These are phyloP conservation scores for Pseudachorutes palmiensis DNA, from an alignment of 1,140 invertebrate species.

Conservation along the genomic window DNA sequence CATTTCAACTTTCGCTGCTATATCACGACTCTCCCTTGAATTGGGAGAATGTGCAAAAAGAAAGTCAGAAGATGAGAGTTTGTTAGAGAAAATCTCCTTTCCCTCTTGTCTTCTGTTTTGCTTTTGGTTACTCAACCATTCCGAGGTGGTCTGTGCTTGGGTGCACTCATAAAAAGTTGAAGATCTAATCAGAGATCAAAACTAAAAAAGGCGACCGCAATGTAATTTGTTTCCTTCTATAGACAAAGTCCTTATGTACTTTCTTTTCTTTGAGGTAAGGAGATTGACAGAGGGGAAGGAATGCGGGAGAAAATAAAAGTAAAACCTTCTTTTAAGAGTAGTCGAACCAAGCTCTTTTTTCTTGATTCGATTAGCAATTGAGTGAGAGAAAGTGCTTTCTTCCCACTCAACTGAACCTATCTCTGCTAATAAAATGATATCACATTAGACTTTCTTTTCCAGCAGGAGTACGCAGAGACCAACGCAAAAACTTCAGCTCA, in stretches of 20 bases:
- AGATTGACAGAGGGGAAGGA: neutral
- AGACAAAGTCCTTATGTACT: neutral
- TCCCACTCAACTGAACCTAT: neutral
- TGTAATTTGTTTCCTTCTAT: conserved; percentile 19
- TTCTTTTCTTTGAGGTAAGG: neutral
- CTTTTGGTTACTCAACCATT: neutral
- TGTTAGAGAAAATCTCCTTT: neutral
- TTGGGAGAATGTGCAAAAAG: neutral
- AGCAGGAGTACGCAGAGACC: too few relatives aligned
- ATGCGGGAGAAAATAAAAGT: neutral
- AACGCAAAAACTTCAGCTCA: neutral
- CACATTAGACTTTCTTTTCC: conserved; percentile 1
- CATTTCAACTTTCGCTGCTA: neutral
- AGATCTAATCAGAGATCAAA: conserved; percentile 27
- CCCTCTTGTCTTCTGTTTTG: neutral
- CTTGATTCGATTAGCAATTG: conserved; percentile 8
- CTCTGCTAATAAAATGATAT: conserved; percentile 4
- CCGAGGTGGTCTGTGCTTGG: conserved; percentile 5
- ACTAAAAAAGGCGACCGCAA: conserved; percentile 21
- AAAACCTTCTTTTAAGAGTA: neutral
- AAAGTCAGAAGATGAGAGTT: neutral
- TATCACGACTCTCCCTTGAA: neutral
- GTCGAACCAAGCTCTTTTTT: neutral
- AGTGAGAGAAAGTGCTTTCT: conserved; percentile 10
- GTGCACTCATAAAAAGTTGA: conserved; percentile 26